Evolutionary conservation across 2,113 vertebrate species (phyloP).

Genomic region (Dryoscopus gambensis): DNA sequence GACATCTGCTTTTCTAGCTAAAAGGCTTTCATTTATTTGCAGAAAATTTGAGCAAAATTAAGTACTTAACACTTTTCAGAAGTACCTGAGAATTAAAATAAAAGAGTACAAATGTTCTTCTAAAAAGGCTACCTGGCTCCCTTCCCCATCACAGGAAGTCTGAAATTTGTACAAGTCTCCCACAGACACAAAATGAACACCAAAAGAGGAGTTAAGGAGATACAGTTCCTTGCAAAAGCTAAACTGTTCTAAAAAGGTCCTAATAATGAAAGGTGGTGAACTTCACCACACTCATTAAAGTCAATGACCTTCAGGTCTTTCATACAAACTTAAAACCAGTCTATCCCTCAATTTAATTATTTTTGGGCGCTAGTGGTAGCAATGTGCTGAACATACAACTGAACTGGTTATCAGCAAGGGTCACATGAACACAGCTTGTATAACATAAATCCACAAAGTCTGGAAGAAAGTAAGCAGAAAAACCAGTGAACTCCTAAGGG

Average conservation of each 20-base stretch:
- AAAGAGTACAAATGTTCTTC: neutral
- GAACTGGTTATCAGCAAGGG: neutral
- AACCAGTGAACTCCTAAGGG: conserved; percentile 24
- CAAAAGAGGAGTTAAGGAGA: neutral
- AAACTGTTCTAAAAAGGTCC: neutral
- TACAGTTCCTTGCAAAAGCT: neutral
- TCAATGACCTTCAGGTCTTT: neutral
- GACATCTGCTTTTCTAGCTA: neutral
- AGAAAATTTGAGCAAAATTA: neutral
- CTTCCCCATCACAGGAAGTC: neutral
- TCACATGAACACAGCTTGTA: neutral
- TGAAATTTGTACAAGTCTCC: neutral
- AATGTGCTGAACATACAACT: neutral
- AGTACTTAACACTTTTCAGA: neutral
- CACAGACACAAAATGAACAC: neutral
- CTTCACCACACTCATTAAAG: neutral
- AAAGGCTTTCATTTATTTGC: neutral
- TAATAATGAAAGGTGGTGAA: neutral
- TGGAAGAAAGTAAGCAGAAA: conserved; percentile 48
- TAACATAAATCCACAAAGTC: conserved; percentile 26
- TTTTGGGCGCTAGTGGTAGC: neutral
- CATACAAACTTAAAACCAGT: neutral
- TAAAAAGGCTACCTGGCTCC: neutral
- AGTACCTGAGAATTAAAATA: neutral
- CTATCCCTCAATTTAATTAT: neutral